Conservation (phyloP, 2,888 invertebrate genomes). For the Hyalella azteca region DNA sequence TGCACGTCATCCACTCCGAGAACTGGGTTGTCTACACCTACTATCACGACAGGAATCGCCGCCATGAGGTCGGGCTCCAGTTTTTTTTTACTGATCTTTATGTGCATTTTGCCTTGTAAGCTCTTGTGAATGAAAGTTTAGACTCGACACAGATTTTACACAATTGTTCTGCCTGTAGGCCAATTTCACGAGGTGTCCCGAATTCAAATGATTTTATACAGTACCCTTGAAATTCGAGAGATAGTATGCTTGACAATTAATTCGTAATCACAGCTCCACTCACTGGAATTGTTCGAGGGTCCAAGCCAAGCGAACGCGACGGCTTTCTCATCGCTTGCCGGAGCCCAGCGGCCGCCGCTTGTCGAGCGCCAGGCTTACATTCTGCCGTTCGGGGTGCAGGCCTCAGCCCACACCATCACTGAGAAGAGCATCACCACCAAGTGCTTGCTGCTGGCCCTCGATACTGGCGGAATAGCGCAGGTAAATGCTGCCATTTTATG, state of each 20-base stretch:
- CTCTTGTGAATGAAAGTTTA: too few relatives aligned
- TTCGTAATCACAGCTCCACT: conserved; percentile 74
- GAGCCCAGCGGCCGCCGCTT: conserved; percentile 65
- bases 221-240: conserved; percentile 64
- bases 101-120: too few relatives aligned
- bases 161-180: conserved; percentile 70
- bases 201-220: background rate
- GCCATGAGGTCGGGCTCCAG: conserved; percentile 82
- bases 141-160: too few relatives aligned
- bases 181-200: conserved; percentile 61
- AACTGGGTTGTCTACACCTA: conserved; percentile 95
- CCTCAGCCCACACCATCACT: conserved; percentile 86
- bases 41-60: conserved; percentile 89
- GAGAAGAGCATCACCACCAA: conserved; percentile 90
- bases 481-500: too few relatives aligned
- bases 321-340: conserved; percentile 85
- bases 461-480: conserved; percentile 52
- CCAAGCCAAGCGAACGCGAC: conserved; percentile 78
- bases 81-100: conserved; percentile 90
- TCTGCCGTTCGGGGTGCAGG: conserved; percentile 74
- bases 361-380: conserved; percentile 61
- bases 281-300: conserved; percentile 95
- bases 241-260: conserved; percentile 84
- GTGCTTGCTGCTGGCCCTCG: conserved; percentile 75
- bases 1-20: conserved; percentile 91